Evolutionary conservation across 2,888 invertebrate species (phyloP).

Genomic region (Helicoverpa assulta): DNA sequence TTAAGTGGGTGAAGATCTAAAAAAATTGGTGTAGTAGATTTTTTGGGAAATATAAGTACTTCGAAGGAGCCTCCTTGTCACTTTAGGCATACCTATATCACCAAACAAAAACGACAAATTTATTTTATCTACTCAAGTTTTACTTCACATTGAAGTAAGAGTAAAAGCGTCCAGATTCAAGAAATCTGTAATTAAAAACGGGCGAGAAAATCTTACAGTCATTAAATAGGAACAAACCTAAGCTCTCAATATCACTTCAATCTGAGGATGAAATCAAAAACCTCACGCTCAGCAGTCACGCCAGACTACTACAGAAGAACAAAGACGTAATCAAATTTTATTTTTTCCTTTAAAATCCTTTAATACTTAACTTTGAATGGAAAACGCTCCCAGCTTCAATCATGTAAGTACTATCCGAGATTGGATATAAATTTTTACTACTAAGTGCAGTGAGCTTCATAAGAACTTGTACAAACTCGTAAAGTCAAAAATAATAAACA

Average conservation of each 20-base stretch:
- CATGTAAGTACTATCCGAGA: constrained; percentile 33
- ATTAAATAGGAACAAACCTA: neutral
- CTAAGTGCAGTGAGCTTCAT: constrained; percentile 27
- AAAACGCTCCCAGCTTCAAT: constrained; percentile 5
- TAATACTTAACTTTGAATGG: constrained; percentile 9
- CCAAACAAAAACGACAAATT: too few relatives aligned
- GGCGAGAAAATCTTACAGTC: neutral
- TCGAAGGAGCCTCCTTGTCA: too few relatives aligned
- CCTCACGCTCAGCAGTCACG: neutral
- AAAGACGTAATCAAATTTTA: constrained; percentile 1
- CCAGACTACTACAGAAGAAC: neutral
- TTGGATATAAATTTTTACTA: constrained; percentile 47
- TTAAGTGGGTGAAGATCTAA: neutral
- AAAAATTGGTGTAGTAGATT: neutral
- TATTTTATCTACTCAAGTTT: too few relatives aligned
- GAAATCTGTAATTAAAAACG: neutral
- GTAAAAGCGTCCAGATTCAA: neutral
- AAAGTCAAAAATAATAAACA: constrained; percentile 14
- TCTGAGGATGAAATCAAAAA: neutral
- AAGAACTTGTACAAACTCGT: constrained; percentile 6
- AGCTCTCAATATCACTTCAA: neutral
- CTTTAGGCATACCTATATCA: too few relatives aligned
- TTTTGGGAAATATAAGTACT: too few relatives aligned
- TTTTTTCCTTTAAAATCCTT: constrained; percentile 19
- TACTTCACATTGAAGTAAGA: too few relatives aligned